Evolutionary conservation across 2,888 invertebrate species (phyloP), one percentile per base, ranked within the genome.

Genomic region (Eristalis intricaria): DNA sequence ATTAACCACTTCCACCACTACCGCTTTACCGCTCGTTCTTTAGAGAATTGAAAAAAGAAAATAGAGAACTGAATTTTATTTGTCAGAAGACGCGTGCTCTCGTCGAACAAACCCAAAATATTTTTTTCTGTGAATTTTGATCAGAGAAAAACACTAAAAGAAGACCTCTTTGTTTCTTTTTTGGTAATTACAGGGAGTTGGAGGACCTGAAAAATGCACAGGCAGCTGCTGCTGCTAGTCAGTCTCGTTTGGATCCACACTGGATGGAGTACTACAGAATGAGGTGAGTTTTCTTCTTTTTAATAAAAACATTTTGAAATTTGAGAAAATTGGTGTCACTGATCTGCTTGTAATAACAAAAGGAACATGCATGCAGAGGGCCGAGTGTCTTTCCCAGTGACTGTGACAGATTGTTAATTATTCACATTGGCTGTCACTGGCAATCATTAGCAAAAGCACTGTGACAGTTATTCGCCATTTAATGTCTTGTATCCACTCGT

Each of bases 191-290:
- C 98, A 98, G 93, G 89, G 93, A 93, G 90, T 90, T 93, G 88
- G 98, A 98, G 91, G 98, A 98, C 92, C 94, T 98, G 89, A 96
- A 98, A 94, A 95, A 95, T 92, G 95, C 95, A 86, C 93, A 93
- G 90, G 93, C 93, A 74, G 94, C 94, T 87, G 95, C 95, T 87
- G 95, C 95, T 89, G 94, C 95, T 22, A 95, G 95, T 32, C 95
- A 95, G 69, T 94, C 96, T 82, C 94, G 95, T 64, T 94, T 97
- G 90, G 97, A 97, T 92, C 96, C 97, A 0, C 96, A 96, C 90
- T 96, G 98, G 98, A 93, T 98, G 90, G 98, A 99, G 92, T 95
- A 98, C 92, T 98, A 98, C 91, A 94, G 98, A 91, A 94, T 90
- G 89, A 89, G 97, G 91, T 96, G 95, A 89, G 93, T 92, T 56